Base-by-base conservation (phyloP, 2,888 invertebrate genomes). In the Thumatha senex region DNA sequence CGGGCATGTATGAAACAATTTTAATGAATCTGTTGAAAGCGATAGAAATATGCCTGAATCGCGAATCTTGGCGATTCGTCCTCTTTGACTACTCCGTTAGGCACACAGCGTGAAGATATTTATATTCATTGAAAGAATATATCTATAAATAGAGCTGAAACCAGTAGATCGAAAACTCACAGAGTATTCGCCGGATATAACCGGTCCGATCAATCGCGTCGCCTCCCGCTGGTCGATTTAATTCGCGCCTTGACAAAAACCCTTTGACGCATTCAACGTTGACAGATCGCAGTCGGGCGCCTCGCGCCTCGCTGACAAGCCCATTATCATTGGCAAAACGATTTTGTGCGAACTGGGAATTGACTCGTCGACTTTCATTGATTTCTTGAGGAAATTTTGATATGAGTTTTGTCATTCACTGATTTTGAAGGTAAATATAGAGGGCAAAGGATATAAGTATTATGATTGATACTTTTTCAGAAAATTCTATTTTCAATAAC, bases 161-260 rank as follows among this genome's bases (percentile, higher is more conserved):
- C 18, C 18, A 24, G 18, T 2, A 24, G 5, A 24, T 4, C 18
- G 18, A 24, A 5, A 4, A 24, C 18, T 4, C 15, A 33, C 48
- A 51, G 44, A 35, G 45, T 67, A 47, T 51, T 42, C 35, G 49
- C 35, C 56, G 61, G 63, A 61, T 69, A 61, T 56, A 81, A 80
- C 82, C 75, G 74, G 83, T 79, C 51, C 70, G 78, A 83, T 87
- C 82, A 84, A 82, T 80, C 70, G 74, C 72, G 68, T 67, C 72
- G 72, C 81, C 88, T 77, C 90, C 90, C 86, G 90, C 90, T 89
- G 90, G 74, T 68, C 63, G 84, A 72, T 86, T 89, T 87, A 90
- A 89, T 89, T 88, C 86, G 75, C 80, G 81, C 86, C 78, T 79
- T 78, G 77, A 82, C 81, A 80, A 77, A 80, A 88, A 86, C 90